Conservation (phyloP, 1,140 invertebrate species). For the Chrysopa pallens region DNA sequence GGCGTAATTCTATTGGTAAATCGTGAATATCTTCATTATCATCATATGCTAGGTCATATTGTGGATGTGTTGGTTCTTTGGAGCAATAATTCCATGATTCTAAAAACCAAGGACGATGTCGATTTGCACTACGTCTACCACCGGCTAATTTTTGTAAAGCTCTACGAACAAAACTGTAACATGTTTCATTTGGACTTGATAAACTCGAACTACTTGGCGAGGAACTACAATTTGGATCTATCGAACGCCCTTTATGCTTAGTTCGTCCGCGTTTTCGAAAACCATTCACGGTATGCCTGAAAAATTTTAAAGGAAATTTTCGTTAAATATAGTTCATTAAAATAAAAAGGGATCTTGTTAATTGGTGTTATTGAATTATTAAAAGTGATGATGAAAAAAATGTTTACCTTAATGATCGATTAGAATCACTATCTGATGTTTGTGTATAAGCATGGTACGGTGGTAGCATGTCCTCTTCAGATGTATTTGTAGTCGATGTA, state of each 20-base stretch:
- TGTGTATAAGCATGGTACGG: slow-evolving; percentile 49
- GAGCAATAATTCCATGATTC: slow-evolving; percentile 50
- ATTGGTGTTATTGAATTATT: too few relatives aligned
- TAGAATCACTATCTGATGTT: slow-evolving; percentile 37
- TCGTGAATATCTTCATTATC: slow-evolving; percentile 50
- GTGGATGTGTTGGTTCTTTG: slow-evolving; percentile 29
- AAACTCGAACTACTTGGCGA: slow-evolving; percentile 69
- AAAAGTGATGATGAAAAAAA: too few relatives aligned
- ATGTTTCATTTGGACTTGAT: slow-evolving; percentile 81
- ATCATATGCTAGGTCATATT: slow-evolving; percentile 32
- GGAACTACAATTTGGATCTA: slow-evolving; percentile 32
- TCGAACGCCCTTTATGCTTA: slow-evolving; percentile 34
- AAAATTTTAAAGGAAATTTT: too few relatives aligned
- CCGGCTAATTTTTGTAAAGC: slow-evolving; percentile 75
- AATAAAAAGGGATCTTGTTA: too few relatives aligned
- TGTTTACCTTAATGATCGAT: slow-evolving; percentile 18
- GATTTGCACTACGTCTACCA: slow-evolving; percentile 34
- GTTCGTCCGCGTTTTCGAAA: slow-evolving; percentile 12
- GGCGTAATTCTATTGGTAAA: slow-evolving; percentile 72
- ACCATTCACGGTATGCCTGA: too few relatives aligned
- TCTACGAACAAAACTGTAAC: slow-evolving; percentile 80
- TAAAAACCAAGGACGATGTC: slow-evolving; percentile 53
- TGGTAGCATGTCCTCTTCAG: slow-evolving; percentile 31
- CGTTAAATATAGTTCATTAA: too few relatives aligned
- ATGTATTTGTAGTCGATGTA: slow-evolving; percentile 36